A percentile compares a stretch with the other conserved stretches of the same genome.
Evolutionary conservation across 2,888 invertebrate species (phyloP).

Genomic region (Gandaritis pyraliata): DNA sequence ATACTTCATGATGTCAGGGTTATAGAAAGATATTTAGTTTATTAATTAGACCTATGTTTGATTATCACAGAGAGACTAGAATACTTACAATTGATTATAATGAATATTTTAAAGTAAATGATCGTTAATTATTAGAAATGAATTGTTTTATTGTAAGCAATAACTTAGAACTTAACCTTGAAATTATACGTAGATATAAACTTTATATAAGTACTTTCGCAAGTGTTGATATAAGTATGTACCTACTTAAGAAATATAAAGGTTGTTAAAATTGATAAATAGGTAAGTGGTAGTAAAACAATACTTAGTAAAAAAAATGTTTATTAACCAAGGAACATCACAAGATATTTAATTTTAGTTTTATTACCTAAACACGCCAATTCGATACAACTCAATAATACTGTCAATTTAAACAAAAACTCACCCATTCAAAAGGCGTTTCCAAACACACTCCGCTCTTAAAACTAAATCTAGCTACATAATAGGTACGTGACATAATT

Average conservation of each 20-base stretch:
- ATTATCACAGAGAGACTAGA: slow-evolving; percentile 69
- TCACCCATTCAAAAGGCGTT: slow-evolving; percentile 25
- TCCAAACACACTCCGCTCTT: slow-evolving; percentile 26
- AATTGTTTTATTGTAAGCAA: slow-evolving; percentile 62
- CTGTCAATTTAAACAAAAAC: slow-evolving; percentile 37
- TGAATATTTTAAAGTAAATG: slow-evolving; percentile 84
- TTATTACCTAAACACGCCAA: slow-evolving; percentile 28
- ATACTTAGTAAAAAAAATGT: slow-evolving; percentile 6
- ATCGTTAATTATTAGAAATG: slow-evolving; percentile 83
- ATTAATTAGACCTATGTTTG: slow-evolving; percentile 76
- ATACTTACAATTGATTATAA: slow-evolving; percentile 67
- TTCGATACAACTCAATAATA: slow-evolving; percentile 47
- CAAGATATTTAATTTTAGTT: slow-evolving; percentile 20
- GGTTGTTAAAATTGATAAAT: too few relatives aligned
- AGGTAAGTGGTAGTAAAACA: too few relatives aligned
- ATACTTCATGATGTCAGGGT: slow-evolving; percentile 75
- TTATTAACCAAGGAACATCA: slow-evolving; percentile 32
- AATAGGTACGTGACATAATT: background rate
- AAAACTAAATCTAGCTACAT: slow-evolving; percentile 14
- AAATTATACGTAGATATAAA: background rate
- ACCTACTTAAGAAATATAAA: background rate
- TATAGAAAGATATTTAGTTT: slow-evolving; percentile 73
- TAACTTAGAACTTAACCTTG: slow-evolving; percentile 4
- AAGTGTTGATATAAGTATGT: background rate
- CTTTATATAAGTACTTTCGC: background rate